Evolutionary conservation across 2,888 invertebrate species (phyloP), one percentile per base, ranked within the genome.

Genomic region (Mythimna albipuncta): DNA sequence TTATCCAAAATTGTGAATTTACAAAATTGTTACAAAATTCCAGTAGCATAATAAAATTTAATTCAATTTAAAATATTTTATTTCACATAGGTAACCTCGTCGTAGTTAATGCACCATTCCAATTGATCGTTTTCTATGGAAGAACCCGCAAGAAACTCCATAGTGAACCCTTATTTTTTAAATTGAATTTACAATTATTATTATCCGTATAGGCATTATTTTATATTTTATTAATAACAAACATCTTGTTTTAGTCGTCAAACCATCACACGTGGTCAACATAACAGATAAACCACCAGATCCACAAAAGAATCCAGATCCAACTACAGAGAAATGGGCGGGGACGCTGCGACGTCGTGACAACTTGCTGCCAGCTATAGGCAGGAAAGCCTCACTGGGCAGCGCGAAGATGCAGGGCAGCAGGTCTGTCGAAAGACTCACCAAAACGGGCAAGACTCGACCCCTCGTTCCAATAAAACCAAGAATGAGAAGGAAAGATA

Each of bases 261-360:
- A 90, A 86, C 96, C 96, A 16, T 94, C 92, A 62, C 93, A 91
- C 81, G 88, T 90, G 2, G 89, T 84, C 63, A 85, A 87, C 50
- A 93, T 94, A 70, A 88, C 90, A 86, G 87, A 89, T n/a, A 85
- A 88, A 61, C 85, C 95, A 21, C 74, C 83, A 55, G 95, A 95
- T 54, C 91, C 91, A 68, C 76, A 82, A 19, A 96, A 96, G 84
- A 94, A 90, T 61, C 62, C 91, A 64, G 95, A 96, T 66, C 96
- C 95, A 0, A 95, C 95, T 0, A 97, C 97, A 76, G 97, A 97
- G 84, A 97, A 97, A 88, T 98, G 98, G 98, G 97, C 97, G n/a
- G 97, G 97, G 0, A 97, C 97, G 10, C 91, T 98, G 19, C 93
- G 98, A 9, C 96, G 97, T 77, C 94, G 97, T 68, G 97, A 98